These are phyloP conservation scores for Hemiscyllium ocellatum DNA, from an alignment of 2,113 vertebrate genomes.

Conservation along the genomic window DNA sequence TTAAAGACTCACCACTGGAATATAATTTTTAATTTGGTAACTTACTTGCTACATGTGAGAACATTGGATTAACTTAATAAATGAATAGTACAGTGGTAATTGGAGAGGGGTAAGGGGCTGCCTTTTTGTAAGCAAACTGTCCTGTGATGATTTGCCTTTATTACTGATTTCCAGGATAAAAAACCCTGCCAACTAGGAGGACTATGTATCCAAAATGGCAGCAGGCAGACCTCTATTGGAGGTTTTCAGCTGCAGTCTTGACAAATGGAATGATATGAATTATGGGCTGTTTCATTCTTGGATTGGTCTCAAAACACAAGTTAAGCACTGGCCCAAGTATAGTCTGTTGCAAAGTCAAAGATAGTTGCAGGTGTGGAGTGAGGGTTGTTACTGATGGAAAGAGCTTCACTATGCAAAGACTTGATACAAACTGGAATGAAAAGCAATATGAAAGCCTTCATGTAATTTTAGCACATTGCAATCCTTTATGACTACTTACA, in stretches of 20 bases:
- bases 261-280: neutral
- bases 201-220: neutral
- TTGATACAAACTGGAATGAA: neutral
- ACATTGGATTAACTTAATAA: neutral
- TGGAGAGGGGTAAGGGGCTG: neutral
- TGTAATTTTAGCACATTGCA: neutral
- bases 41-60: constrained; percentile 36
- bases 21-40: constrained; percentile 24
- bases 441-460: neutral
- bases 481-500: neutral
- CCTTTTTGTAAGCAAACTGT: neutral
- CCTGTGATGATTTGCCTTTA: constrained; percentile 25
- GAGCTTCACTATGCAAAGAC: neutral
- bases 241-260: neutral
- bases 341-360: neutral
- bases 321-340: neutral
- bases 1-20: neutral
- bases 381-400: neutral
- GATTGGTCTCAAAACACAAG: neutral
- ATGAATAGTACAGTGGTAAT: neutral
- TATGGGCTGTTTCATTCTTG: neutral
- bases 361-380: too few species aligned
- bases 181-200: neutral
- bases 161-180: neutral
- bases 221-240: neutral